Evolutionary conservation across 2,797 vertebrate species (phyloP), one percentile per base, ranked within the genome.

Genomic region (Mergus octosetaceus): DNA sequence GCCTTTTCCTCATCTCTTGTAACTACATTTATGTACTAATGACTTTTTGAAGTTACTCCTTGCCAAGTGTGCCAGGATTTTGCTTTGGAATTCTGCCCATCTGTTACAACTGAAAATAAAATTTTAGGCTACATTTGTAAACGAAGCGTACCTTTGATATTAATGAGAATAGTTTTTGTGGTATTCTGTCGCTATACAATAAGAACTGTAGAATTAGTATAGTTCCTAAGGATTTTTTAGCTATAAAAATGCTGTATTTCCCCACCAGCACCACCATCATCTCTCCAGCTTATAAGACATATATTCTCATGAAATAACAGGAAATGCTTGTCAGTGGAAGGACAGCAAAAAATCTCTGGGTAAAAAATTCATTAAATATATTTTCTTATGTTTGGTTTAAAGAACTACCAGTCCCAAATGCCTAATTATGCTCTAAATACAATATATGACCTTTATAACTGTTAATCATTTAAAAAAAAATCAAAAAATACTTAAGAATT

Each of bases 391-490:
- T 79, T 93, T 82, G 4, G 2, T 79, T 92, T 71, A 68, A 96
- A 25, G 38, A 83, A 41, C 4, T 5, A 10, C 10, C 5, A 92
- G 75, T 93, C 79, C 74, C 68, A 86, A 91, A 90, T 71, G 85
- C 54, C 80, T 87, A 85, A 91, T 94, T 91, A 90, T 86, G 43
- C 41, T 84, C 7, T 28, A 87, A 58, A 91, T 93, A 39, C 56
- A 82, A 61, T 86, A 51, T 85, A 61, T 90, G 74, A 94, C 74
- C 68, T 96, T 91, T 87, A 87, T 85, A 92, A 93, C 79, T 96
- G 45, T 65, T 93, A 89, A 89, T 94, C 34, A 71, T 80, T 83
- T 87, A 76, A 54, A 73, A 30, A 65, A 77, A 85, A 68, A 74
- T 56, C 7, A 76, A 76, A 85, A 84, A 34, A 2, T 57, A 27